Conservation (phyloP, 2,888 invertebrate genomes). For the Halictus quadricinctus region DNA sequence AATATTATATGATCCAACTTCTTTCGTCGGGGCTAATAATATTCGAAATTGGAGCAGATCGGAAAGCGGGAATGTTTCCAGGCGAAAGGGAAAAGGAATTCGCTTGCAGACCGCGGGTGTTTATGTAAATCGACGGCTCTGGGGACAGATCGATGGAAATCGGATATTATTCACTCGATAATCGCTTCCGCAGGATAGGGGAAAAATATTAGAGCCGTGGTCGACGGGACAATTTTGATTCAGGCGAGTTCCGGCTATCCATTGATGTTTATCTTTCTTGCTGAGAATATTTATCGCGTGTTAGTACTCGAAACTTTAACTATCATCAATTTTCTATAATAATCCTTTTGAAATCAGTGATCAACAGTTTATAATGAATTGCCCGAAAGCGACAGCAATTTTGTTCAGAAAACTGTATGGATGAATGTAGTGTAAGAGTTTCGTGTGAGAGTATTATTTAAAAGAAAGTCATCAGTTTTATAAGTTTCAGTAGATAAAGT, state of each 20-base stretch:
- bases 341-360: too few species aligned
- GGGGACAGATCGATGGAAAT: not conserved
- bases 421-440: too few species aligned
- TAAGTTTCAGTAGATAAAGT: too few species aligned
- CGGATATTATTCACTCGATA: not conserved
- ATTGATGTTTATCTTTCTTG: not conserved
- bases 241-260: not conserved
- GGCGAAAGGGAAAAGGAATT: not conserved
- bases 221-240: not conserved
- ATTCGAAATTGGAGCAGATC: constrained; percentile 17
- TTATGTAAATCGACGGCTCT: not conserved
- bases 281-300: not conserved
- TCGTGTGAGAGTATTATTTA: too few species aligned
- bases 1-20: constrained; percentile 41
- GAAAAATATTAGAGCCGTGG: not conserved
- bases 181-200: not conserved
- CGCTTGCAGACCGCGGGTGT: not conserved
- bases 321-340: too few species aligned
- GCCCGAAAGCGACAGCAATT: too few species aligned
- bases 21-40: constrained; percentile 29
- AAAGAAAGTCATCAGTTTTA: too few species aligned
- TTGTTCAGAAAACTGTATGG: too few species aligned
- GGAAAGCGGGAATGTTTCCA: not conserved
- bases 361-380: too few species aligned
- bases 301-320: too few species aligned